These are phyloP conservation scores for Potamilus streckersoni DNA, from an alignment of 1,140 invertebrate species.

Conservation along the genomic window DNA sequence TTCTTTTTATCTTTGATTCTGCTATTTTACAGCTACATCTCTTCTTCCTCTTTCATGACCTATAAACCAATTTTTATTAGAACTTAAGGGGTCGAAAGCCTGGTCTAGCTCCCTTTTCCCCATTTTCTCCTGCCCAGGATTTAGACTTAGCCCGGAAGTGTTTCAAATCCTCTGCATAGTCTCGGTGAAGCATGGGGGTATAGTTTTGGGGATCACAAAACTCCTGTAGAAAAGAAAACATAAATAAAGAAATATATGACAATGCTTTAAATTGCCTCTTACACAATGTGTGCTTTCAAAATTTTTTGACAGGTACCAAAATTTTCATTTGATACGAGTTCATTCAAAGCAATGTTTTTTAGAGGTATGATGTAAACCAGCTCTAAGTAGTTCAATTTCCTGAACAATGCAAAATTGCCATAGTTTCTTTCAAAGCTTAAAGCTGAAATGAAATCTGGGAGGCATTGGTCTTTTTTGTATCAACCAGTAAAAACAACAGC, in stretches of 20 bases:
- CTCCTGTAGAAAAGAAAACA: constrained; percentile 54
- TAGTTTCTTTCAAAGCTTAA: too few species aligned
- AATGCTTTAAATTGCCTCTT: not conserved
- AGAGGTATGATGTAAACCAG: too few species aligned
- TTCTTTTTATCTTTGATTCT: too few species aligned
- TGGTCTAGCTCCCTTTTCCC: constrained; percentile 27
- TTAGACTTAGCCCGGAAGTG: constrained; percentile 84
- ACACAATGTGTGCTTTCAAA: not conserved
- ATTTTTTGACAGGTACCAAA: not conserved
- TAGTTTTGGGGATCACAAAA: constrained; percentile 84
- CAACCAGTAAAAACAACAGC: too few species aligned
- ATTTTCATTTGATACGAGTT: not conserved
- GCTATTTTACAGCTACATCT: too few species aligned
- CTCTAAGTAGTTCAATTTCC: not conserved
- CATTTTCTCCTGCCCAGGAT: constrained; percentile 70
- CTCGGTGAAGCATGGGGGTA: constrained; percentile 82
- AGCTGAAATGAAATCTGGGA: too few species aligned
- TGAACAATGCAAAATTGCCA: not conserved
- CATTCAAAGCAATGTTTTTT: not conserved
- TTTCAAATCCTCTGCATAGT: constrained; percentile 78
- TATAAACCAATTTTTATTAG: constrained; percentile 11
- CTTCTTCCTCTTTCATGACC: too few species aligned
- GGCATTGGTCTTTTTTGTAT: too few species aligned
- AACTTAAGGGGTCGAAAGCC: constrained; percentile 57
- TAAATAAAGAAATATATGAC: not conserved